These are phyloP conservation scores for Erythrolamprus reginae DNA, from an alignment of 2,113 vertebrate genomes.

Conservation along the genomic window DNA sequence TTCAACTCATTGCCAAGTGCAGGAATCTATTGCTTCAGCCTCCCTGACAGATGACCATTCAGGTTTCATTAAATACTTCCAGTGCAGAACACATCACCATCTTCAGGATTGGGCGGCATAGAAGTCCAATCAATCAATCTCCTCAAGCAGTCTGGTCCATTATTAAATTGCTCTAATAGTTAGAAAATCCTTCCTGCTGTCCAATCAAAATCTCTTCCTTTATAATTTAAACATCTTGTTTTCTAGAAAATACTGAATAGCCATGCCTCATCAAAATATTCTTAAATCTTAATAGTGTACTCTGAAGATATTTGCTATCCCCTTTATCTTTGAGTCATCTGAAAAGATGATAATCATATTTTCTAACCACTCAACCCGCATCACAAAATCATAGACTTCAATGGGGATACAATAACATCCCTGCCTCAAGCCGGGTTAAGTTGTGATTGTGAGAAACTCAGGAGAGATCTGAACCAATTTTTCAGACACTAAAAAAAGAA, in stretches of 20 bases:
- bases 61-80: neutral
- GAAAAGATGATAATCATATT: neutral
- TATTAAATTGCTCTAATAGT: neutral
- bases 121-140: too few species aligned
- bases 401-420: neutral
- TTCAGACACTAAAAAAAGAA: neutral
- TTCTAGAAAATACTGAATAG: neutral
- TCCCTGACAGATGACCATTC: neutral
- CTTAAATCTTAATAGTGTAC: neutral
- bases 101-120: too few species aligned
- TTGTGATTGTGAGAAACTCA: neutral
- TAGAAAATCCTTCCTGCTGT: neutral
- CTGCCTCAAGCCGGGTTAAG: neutral
- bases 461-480: neutral
- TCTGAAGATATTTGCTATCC: neutral
- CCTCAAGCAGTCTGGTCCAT: neutral
- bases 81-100: neutral
- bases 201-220: neutral
- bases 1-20: neutral
- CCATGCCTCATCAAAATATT: neutral
- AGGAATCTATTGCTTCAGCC: neutral
- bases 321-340: neutral
- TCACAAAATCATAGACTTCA: neutral
- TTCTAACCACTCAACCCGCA: neutral
- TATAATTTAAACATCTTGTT: neutral